Evolutionary conservation across 2,797 vertebrate species (phyloP).

Genomic region (Triplophysa yarkandensis): DNA sequence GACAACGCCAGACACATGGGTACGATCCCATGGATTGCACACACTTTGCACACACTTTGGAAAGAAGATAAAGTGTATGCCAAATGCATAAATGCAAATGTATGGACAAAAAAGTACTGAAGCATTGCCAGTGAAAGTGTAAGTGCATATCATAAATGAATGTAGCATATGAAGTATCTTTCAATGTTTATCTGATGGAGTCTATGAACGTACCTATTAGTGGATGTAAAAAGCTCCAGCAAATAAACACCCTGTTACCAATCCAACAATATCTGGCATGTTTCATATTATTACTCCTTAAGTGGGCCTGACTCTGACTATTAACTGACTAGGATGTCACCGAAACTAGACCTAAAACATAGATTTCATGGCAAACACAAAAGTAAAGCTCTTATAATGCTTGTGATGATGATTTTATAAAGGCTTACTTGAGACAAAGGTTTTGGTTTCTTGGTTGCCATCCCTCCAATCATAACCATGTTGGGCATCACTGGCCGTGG

Average conservation of each 20-base stretch:
- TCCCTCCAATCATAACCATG: conserved; percentile 68
- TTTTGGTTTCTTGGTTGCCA: conserved; percentile 65
- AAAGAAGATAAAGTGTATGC: too few species aligned
- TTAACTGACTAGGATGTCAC: neutral
- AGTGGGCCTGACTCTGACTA: neutral
- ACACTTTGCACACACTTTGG: too few species aligned
- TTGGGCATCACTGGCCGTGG: conserved; percentile 74
- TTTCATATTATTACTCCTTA: neutral
- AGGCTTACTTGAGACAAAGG: conserved; percentile 61
- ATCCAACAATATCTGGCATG: neutral
- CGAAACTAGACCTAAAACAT: neutral
- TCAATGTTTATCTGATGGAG: neutral
- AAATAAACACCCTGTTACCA: neutral
- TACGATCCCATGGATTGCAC: too few species aligned
- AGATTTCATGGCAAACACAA: neutral
- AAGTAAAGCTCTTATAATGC: neutral
- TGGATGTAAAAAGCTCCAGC: too few species aligned
- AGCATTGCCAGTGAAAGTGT: neutral
- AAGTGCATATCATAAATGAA: neutral
- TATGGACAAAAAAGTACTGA: too few species aligned
- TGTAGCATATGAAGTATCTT: neutral
- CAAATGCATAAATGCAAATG: too few species aligned
- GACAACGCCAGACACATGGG: too few species aligned
- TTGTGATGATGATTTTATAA: neutral
- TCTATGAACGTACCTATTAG: neutral